phyloP scores from a whole-genome alignment of 2,797 vertebrate species.

The Lophius americanus region DNA sequence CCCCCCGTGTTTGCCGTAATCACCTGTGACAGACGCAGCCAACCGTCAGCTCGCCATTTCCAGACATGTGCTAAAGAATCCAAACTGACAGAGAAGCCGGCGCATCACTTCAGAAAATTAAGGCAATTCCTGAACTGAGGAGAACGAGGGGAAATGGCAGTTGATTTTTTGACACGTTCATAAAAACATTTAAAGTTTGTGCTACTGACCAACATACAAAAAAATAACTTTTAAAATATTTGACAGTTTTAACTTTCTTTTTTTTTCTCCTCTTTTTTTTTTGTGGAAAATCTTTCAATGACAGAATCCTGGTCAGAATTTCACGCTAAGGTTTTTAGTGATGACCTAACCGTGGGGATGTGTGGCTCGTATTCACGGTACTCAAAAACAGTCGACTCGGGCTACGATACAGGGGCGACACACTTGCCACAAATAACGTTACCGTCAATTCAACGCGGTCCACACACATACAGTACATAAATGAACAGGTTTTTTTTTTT shows the following conservation, averaged over 20 bases:
- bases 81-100: conserved; percentile 57
- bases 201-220: conserved; percentile 84
- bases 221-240: conserved; percentile 78
- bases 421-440: conserved; percentile 70
- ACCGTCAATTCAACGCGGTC: conserved; percentile 62
- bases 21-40: conserved; percentile 28
- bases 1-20: conserved; percentile 33
- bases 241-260: conserved; percentile 24
- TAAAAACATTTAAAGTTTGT: conserved; percentile 79
- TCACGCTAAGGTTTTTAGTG: conserved; percentile 50
- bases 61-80: conserved; percentile 49
- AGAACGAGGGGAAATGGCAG: conserved; percentile 80
- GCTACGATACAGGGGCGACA: conserved; percentile 72
- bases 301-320: conserved; percentile 49
- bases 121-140: conserved; percentile 84
- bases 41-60: conserved; percentile 19
- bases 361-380: conserved; percentile 60
- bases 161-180: conserved; percentile 72
- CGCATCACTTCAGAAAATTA: conserved; percentile 79
- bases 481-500: conserved; percentile 42
- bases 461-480: conserved; percentile 72
- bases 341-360: conserved; percentile 60
- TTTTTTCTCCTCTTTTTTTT: conserved; percentile 39
- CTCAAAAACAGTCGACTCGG: conserved; percentile 62
- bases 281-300: conserved; percentile 60